Evolutionary conservation across 2,888 invertebrate species (phyloP), one percentile per base, ranked within the genome.

Genomic region (Mesoligia furuncula): DNA sequence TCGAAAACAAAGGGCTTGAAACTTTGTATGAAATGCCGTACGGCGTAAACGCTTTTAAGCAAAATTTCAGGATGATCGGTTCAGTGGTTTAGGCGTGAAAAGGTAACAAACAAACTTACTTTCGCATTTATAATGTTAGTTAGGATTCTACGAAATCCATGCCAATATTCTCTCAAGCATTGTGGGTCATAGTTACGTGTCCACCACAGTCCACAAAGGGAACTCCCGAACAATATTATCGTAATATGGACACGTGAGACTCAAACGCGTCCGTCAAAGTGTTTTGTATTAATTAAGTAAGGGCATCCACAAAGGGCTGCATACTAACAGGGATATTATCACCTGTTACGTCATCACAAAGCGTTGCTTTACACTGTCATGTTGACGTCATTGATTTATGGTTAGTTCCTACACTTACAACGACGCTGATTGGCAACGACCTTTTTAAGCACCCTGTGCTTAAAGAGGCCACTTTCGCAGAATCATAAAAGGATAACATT

Each of bases 251-350:
- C 42, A 72, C 57, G 42, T 71, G 69, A 64, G 48, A 39, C 51
- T 66, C 67, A 73, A 61, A 71, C 64, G 59, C 64, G 59, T 45
- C 39, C 36, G 39, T 76, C 80, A 73, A 62, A 79, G 73, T 76
- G 62, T 71, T 68, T 51, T 75, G 42, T 71, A 83, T 84, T 79
- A 84, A 84, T 80, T 75, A 83, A 68, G 78, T 75, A 65, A 80
- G 54, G 72, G 70, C 11, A 24, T 31, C 11, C 0, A 69, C 83
- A 83, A 79, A 83, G 83, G 84, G 59, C 51, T 62, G 62, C 57
- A n/a, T 36, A n/a, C 31, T 57, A 24, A 51, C 36, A 45, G 62
- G 59, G 27, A 59, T 69, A 51, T 51, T 69, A 51, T 42, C 64
- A 66, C 24, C 20, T 69, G 74, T 42, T 54, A 69, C 39, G 54